Percentiles rank a stretch among this genome's conserved stretches.
These are phyloP conservation scores for Taenioides sp. DNA, from an alignment of 2,797 vertebrate species.

Conservation along the genomic window DNA sequence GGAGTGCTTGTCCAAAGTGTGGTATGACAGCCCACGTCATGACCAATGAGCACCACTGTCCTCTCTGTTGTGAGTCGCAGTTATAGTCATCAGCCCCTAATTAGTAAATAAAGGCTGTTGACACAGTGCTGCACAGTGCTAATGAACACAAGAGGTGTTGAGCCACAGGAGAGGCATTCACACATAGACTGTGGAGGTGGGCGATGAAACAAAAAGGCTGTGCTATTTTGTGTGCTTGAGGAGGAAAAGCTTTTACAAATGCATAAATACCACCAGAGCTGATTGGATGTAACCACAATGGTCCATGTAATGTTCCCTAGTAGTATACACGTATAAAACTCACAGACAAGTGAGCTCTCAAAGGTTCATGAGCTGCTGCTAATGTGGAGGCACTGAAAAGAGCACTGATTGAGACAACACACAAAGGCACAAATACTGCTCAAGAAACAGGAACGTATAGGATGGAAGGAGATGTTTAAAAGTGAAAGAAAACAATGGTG, in stretches of 20 bases:
- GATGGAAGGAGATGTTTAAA: constrained; percentile 33
- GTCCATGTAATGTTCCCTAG: constrained; percentile 24
- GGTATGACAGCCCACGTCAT: constrained; percentile 28
- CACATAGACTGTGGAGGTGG: constrained; percentile 38
- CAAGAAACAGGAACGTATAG: constrained; percentile 7
- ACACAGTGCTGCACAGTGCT: constrained; percentile 56
- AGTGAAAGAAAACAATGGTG: constrained; percentile 49
- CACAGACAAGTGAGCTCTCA: constrained; percentile 14
- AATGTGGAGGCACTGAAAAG: constrained; percentile 26
- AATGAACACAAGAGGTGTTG: constrained; percentile 68
- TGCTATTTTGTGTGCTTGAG: constrained; percentile 24
- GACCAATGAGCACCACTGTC: constrained; percentile 55
- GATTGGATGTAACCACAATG: constrained; percentile 37
- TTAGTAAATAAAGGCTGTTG: constrained; percentile 70
- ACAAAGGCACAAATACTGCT: constrained; percentile 21
- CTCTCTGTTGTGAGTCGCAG: constrained; percentile 33
- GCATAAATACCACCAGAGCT: constrained; percentile 25
- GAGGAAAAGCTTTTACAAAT: constrained; percentile 8
- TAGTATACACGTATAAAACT: constrained; percentile 16
- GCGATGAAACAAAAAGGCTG: constrained; percentile 47
- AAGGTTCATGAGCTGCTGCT: constrained; percentile 28
- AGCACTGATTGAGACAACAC: constrained; percentile 51
- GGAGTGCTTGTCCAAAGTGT: constrained; percentile 27
- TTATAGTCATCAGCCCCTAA: constrained; percentile 61
- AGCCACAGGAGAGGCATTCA: constrained; percentile 55